phyloP scores from a whole-genome alignment of 2,113 vertebrate species.

The Arizona elegans region DNA sequence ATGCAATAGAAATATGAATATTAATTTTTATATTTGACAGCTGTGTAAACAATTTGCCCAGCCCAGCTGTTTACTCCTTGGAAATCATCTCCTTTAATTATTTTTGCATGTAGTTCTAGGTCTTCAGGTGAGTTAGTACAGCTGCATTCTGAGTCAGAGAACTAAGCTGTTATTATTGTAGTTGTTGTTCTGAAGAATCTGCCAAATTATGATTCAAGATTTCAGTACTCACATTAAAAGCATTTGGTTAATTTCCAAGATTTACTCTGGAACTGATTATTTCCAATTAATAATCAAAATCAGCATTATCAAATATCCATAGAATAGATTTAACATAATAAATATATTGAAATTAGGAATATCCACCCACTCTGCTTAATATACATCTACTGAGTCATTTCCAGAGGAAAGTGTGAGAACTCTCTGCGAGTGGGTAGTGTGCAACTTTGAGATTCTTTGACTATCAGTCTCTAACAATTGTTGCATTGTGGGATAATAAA shows the following conservation, averaged over 20 bases:
- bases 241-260: neutral
- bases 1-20: neutral
- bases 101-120: conserved; percentile 43
- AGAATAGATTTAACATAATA: conserved; percentile 53
- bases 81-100: neutral
- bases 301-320: conserved; percentile 25
- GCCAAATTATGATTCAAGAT: conserved; percentile 41
- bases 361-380: conserved; percentile 52
- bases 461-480: conserved; percentile 46
- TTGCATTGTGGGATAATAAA: conserved; percentile 44
- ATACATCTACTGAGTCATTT: conserved; percentile 52
- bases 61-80: neutral
- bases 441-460: conserved; percentile 44
- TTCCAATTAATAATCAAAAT: conserved; percentile 22
- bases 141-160: conserved; percentile 32
- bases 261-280: neutral
- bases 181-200: conserved; percentile 24
- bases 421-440: conserved; percentile 50
- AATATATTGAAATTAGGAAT: conserved; percentile 47
- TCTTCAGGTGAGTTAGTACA: conserved; percentile 45
- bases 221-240: neutral
- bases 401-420: conserved; percentile 52
- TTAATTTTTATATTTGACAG: neutral
- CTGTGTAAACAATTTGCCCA: neutral
- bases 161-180: conserved; percentile 12